Conservation (phyloP, 1,140 invertebrate species). For the Subanguina moxae region DNA sequence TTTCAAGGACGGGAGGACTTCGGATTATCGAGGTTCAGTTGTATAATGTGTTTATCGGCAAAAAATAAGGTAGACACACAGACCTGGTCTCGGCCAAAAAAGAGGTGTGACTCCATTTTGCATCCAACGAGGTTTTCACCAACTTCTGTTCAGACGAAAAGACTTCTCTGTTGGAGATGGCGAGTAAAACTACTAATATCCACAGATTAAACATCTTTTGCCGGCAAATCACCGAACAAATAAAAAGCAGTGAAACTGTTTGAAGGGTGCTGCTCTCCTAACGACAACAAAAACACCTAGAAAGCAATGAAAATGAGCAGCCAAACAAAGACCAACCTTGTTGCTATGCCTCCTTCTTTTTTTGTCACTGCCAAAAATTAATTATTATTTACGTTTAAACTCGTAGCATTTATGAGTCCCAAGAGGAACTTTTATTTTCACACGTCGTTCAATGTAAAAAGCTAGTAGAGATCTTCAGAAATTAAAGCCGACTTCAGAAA, state of each 20-base stretch:
- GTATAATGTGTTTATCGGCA: too few relatives aligned
- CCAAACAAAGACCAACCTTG: neutral
- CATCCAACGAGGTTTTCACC: constrained; percentile 46
- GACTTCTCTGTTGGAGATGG: too few relatives aligned
- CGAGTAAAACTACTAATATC: too few relatives aligned
- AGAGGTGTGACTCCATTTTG: constrained; percentile 55
- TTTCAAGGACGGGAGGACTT: too few relatives aligned
- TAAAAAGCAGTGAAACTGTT: too few relatives aligned
- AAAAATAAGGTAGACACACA: too few relatives aligned
- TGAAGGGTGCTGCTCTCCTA: too few relatives aligned
- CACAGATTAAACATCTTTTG: too few relatives aligned
- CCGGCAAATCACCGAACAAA: too few relatives aligned
- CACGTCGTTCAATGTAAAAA: neutral
- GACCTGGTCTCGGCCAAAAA: constrained; percentile 57
- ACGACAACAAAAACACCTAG: too few relatives aligned
- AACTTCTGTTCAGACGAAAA: constrained; percentile 19
- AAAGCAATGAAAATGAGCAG: neutral
- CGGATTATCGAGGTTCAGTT: too few relatives aligned
- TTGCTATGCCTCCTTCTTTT: neutral
- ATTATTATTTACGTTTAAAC: neutral
- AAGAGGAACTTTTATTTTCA: neutral
- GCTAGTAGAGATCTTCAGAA: neutral
- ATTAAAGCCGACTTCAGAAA: too few relatives aligned
- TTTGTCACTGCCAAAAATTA: constrained; percentile 1
- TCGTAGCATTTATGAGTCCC: neutral